Evolutionary conservation across 2,113 vertebrate genomes (phyloP).

Genomic region (Raphicerus campestris): DNA sequence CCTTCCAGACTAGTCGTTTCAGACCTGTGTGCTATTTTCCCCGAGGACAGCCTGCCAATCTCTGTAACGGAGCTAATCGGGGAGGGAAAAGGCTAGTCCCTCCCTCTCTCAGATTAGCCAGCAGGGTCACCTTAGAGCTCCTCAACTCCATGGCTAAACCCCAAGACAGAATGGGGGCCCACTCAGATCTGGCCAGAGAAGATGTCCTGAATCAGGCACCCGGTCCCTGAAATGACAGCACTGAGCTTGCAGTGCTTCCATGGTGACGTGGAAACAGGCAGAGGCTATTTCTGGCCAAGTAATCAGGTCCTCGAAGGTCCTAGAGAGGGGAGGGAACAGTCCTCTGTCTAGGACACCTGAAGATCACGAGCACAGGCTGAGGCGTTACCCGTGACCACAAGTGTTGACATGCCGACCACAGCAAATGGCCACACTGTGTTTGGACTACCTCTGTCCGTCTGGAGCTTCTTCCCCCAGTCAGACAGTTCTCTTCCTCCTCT

Average conservation of each 20-base stretch:
- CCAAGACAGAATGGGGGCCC: background rate
- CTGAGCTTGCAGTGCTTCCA: background rate
- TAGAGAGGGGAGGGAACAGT: background rate
- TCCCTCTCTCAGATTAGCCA: background rate
- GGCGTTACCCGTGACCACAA: background rate
- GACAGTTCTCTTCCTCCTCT: background rate
- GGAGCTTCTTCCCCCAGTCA: background rate
- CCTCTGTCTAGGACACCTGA: background rate
- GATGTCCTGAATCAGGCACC: background rate
- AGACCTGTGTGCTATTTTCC: background rate
- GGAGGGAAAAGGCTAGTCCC: background rate
- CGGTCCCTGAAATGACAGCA: background rate
- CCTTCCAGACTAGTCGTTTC: background rate
- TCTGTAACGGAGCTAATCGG: background rate
- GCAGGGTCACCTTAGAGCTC: background rate
- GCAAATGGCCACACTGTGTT: background rate
- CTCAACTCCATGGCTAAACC: background rate
- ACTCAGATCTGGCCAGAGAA: background rate
- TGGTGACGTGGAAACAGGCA: background rate
- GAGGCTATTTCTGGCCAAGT: background rate
- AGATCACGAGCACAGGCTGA: background rate
- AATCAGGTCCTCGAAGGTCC: background rate
- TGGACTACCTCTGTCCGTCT: fast-evolving
- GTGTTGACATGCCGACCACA: background rate
- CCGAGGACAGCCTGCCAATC: background rate